Evolutionary conservation across 2,797 vertebrate species (phyloP).

Genomic region (Odontamblyopus lacepedii): DNA sequence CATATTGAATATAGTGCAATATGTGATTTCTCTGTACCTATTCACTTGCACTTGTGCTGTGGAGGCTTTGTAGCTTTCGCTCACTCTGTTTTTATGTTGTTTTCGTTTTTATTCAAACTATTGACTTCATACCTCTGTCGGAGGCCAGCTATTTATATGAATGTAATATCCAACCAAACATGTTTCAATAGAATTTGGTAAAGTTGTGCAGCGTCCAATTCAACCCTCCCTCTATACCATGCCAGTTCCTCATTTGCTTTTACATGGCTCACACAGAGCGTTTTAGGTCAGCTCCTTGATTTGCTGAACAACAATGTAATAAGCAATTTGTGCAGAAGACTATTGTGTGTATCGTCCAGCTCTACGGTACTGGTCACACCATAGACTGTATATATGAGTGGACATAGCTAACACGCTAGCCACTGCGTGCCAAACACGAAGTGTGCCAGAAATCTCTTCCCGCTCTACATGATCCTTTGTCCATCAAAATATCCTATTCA

Average conservation of each 20-base stretch:
- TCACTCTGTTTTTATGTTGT: not conserved
- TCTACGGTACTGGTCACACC: no score
- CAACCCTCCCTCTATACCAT: not conserved
- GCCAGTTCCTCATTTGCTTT: no score
- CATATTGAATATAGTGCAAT: slow-evolving; percentile 4
- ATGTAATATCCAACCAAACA: slow-evolving; percentile 1
- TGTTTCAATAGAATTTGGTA: not conserved
- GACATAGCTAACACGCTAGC: no score
- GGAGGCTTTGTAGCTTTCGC: not conserved
- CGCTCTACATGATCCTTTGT: no score
- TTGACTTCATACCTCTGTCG: slow-evolving; percentile 5
- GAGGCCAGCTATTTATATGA: not conserved
- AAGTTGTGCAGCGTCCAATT: not conserved
- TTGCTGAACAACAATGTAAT: slow-evolving; percentile 5
- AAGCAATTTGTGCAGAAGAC: no score
- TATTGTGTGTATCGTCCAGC: no score
- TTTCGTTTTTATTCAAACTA: slow-evolving; percentile 7
- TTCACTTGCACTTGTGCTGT: slow-evolving; percentile 1
- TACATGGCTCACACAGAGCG: no score
- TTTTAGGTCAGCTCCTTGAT: not conserved
- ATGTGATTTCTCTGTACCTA: slow-evolving; percentile 6
- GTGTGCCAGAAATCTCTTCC: no score
- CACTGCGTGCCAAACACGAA: no score
- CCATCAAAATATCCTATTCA: no score
- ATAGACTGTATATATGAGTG: no score